Evolutionary conservation across 1,140 invertebrate species (phyloP), one percentile per base, ranked within the genome.

Genomic region (Cephus cinctus): DNA sequence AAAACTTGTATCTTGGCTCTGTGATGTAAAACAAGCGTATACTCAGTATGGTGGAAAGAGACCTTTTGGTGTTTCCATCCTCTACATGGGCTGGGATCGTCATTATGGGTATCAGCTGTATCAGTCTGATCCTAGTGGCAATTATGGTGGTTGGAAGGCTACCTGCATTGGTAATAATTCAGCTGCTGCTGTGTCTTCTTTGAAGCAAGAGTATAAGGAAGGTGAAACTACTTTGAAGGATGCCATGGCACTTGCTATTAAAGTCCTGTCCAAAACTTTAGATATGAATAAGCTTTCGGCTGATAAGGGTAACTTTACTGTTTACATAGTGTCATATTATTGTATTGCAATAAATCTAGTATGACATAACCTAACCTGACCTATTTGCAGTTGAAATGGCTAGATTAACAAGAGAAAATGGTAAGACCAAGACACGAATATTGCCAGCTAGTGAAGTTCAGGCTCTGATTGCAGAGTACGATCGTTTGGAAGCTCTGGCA

Each of bases 91-190:
- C 2, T 99, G 97, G 96, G 98, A 99, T 76, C 93, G 90, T 67
- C 94, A 98, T 71, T 98, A 98, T 73, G 97, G 96, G 4, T 99
- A 95, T 75, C 98, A 99, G 73, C 77, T 99, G 5, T 99, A 99
- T 75, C 97, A 99, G 66, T 98, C 96, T 19, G 98, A 99, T 80
- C 98, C 98, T 6, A 98, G 95, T 78, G 98, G 98, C 36, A 99
- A 99, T 77, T 99, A 99, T 77, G 93, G 95, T 57, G 98, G 98
- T 2, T 99, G 97, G 97, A 99, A 99, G 77, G 97, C 97, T 1
- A 99, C 98, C 14, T 99, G 97, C 72, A 99, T 99, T 71, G 98
- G 98, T 38, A 98, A 98, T 69, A 99, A 99, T 74, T 96, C 94
- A 75, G 90, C 93, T 43, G 89, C 95, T 55, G 97, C 97, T 18